phyloP scores from a whole-genome alignment of 2,113 vertebrate genomes.

The Pholis gunnellus region DNA sequence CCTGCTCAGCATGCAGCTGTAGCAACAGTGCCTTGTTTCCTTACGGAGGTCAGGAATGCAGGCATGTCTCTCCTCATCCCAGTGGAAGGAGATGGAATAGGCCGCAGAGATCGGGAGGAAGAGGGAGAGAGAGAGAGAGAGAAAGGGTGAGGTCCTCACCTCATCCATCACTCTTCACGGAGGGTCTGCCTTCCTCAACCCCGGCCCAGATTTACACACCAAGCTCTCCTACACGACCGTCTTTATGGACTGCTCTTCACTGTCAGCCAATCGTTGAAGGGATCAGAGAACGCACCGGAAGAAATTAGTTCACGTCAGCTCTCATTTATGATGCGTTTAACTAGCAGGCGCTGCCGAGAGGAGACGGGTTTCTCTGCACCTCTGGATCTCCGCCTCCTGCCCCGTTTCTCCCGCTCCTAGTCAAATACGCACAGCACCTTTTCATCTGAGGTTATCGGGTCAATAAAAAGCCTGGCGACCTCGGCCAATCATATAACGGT shows the following conservation, averaged over 20 bases:
- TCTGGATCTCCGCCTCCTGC: conserved; percentile 44
- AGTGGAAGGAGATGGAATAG: conserved; percentile 71
- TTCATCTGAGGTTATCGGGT: conserved; percentile 81
- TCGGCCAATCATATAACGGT: conserved; percentile 81
- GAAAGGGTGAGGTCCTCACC: conserved; percentile 67
- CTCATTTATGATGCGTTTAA: conserved; percentile 77
- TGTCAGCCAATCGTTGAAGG: conserved; percentile 47
- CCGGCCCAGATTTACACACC: conserved; percentile 61
- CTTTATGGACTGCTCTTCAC: conserved; percentile 63
- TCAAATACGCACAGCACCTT: conserved; percentile 67
- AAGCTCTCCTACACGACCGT: conserved; percentile 35
- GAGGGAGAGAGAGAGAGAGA: conserved; percentile 52
- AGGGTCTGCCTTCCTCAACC: conserved; percentile 53
- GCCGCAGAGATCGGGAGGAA: conserved; percentile 65
- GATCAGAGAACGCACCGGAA: conserved; percentile 70
- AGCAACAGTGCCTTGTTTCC: conserved; percentile 75
- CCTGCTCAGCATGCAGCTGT: conserved; percentile 76
- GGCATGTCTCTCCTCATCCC: conserved; percentile 62
- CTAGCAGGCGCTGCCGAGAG: conserved; percentile 52
- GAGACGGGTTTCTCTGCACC: conserved; percentile 38
- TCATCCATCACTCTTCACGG: conserved; percentile 76
- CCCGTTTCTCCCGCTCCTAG: conserved; percentile 55
- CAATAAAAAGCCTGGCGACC: conserved; percentile 82
- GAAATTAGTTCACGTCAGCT: conserved; percentile 76
- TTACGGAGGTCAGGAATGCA: conserved; percentile 72